A percentile compares a stretch with the other conserved stretches of the same genome.
phyloP scores from a whole-genome alignment of 2,797 vertebrate genomes.

The Urophycis tenuis region DNA sequence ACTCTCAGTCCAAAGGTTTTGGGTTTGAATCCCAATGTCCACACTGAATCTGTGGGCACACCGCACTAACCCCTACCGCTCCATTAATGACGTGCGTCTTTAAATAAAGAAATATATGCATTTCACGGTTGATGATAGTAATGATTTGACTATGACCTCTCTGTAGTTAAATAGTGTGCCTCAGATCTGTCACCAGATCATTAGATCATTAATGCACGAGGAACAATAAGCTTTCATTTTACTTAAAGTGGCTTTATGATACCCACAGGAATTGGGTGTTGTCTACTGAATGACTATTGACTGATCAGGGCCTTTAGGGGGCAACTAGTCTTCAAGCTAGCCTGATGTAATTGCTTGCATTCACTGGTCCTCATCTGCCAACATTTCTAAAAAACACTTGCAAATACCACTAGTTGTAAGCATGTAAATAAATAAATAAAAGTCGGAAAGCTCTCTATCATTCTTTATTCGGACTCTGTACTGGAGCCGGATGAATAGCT shows the following conservation, averaged over 20 bases:
- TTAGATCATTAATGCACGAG: conserved; percentile 34
- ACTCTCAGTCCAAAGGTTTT: not conserved
- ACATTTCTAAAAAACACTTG: conserved; percentile 11
- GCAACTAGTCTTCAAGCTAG: conserved; percentile 17
- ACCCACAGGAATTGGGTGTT: conserved; percentile 28
- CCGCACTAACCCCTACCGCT: too few species aligned
- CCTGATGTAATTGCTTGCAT: conserved; percentile 15
- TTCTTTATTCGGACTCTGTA: not conserved
- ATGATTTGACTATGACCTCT: conserved; percentile 23
- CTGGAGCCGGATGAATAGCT: not conserved
- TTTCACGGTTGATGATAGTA: not conserved
- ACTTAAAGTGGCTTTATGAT: conserved; percentile 17
- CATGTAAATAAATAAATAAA: not conserved
- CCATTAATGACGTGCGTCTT: too few species aligned
- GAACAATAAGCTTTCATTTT: conserved; percentile 21
- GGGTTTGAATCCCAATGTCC: not conserved
- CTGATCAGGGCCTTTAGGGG: conserved; percentile 13
- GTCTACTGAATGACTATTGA: conserved; percentile 44
- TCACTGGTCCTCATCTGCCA: not conserved
- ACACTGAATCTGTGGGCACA: too few species aligned
- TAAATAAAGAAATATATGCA: not conserved
- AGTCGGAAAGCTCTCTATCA: not conserved
- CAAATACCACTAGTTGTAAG: not conserved
- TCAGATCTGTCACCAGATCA: not conserved
- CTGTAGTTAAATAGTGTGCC: conserved; percentile 9